phyloP scores from a whole-genome alignment of 2,888 invertebrate genomes.

The Aleiodes leptofemur region DNA sequence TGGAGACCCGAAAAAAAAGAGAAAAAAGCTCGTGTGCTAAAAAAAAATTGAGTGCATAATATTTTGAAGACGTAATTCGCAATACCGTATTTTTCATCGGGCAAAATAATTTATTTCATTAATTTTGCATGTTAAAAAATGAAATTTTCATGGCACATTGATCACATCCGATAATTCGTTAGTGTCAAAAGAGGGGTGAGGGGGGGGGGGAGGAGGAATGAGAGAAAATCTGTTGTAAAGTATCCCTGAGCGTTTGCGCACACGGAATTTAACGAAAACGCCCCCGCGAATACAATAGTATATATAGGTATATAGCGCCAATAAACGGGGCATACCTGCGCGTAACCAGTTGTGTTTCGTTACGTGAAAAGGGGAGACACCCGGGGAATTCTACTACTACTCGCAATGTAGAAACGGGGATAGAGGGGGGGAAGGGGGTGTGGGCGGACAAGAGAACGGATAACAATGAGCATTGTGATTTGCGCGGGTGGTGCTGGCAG shows the following conservation, averaged over 20 bases:
- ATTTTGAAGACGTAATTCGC: too few relatives aligned
- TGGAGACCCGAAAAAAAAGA: too few relatives aligned
- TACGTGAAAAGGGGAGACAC: neutral
- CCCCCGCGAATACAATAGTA: neutral
- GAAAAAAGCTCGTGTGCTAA: too few relatives aligned
- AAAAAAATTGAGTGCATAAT: neutral
- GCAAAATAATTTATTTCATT: conserved; percentile 22
- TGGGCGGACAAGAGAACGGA: conserved; percentile 71
- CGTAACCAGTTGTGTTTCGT: conserved; percentile 32
- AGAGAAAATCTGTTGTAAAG: neutral
- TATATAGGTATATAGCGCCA: neutral
- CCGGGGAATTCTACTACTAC: neutral
- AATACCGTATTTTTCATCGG: conserved; percentile 20
- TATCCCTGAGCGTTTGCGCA: conserved; percentile 12
- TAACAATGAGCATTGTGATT: conserved; percentile 76
- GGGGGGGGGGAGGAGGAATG: too few relatives aligned
- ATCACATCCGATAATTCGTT: neutral
- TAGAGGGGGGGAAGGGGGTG: too few relatives aligned
- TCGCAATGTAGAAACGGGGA: conserved; percentile 49
- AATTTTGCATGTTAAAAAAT: neutral
- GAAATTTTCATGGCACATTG: conserved; percentile 3
- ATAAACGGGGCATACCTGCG: conserved; percentile 9
- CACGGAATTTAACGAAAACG: conserved; percentile 10
- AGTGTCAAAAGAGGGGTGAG: neutral
- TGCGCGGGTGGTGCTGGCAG: conserved; percentile 71